Evolutionary conservation across 2,113 vertebrate species (phyloP).

Genomic region (Macaca nemestrina): DNA sequence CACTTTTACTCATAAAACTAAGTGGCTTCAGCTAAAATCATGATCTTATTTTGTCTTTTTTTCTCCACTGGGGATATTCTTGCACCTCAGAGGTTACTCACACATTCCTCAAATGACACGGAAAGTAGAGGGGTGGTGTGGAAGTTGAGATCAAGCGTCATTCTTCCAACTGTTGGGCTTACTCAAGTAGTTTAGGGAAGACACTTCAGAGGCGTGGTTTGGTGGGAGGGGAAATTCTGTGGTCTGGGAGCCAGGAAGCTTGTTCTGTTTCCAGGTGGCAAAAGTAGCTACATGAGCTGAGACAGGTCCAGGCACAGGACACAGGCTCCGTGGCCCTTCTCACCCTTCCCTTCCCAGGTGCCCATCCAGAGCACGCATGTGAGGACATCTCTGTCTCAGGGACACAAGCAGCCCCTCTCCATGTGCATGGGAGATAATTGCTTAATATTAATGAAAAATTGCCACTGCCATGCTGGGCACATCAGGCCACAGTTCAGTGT

Average conservation of each 20-base stretch:
- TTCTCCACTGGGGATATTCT: neutral
- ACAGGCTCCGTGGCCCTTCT: neutral
- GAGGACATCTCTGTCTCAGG: neutral
- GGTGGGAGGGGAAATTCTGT: neutral
- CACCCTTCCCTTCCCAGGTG: neutral
- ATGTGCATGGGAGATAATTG: neutral
- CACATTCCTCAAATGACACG: neutral
- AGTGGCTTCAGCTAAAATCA: neutral
- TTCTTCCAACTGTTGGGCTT: neutral
- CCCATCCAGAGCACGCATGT: neutral
- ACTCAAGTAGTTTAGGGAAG: neutral
- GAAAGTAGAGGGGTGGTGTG: neutral
- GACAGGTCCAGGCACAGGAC: neutral
- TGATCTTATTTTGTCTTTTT: neutral
- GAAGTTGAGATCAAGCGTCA: neutral
- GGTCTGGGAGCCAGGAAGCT: neutral
- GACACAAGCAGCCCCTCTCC: neutral
- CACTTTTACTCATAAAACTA: neutral
- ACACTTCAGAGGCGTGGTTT: neutral
- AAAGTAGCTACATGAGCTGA: neutral
- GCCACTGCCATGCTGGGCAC: neutral
- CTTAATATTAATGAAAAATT: neutral
- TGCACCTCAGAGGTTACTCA: neutral
- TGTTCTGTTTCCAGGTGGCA: neutral
- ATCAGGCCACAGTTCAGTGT: neutral